Base-by-base conservation (phyloP, 2,888 invertebrate species). In the Thera britannica region DNA sequence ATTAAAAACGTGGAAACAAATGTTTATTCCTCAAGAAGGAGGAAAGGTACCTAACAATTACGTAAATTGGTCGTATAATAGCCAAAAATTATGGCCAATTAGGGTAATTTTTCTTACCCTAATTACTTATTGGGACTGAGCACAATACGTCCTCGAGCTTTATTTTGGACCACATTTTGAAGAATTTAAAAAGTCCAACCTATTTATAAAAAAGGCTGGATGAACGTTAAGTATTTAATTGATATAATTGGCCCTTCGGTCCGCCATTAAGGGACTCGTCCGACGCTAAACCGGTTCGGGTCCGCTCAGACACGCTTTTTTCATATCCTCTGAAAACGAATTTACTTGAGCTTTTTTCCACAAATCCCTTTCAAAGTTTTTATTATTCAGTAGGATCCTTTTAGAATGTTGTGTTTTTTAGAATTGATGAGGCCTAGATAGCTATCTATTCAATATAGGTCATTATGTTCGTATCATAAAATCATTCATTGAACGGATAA, bases 181-280 rank as follows among this genome's bases (percentile, higher is more conserved):
- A 55, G n/a, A 64, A 55, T 63, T 59, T 56, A 62, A 67, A 69
- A 62, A 49, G 44, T 65, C 49, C 62, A 35, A 63, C 60, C 55
- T 56, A 61, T 58, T 69, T 67, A 70, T 72, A 72, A 72, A 75
- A 72, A 69, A 67, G 69, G 69, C 66, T 62, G 72, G 69, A 83
- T 83, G 83, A 83, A 84, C 87, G 84, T 87, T 81, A 87, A 87
- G 87, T 90, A 87, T 90, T 90, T 92, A 92, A 91, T 92, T 91
- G 91, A 86, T 87, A 85, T 92, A 92, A 92, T 91, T 92, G 90
- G 88, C 87, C 85, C 87, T 91, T 85, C 88, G 89, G 86, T 81
- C 80, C 75, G 84, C 88, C 87, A 90, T 92, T 91, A 90, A 81
- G 80, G 81, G 81, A 83, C 84, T 84, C 82, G 82, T 77, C 78